These are phyloP conservation scores for Xiphophorus birchmanni DNA, from an alignment of 2,797 vertebrate species.

Conservation along the genomic window DNA sequence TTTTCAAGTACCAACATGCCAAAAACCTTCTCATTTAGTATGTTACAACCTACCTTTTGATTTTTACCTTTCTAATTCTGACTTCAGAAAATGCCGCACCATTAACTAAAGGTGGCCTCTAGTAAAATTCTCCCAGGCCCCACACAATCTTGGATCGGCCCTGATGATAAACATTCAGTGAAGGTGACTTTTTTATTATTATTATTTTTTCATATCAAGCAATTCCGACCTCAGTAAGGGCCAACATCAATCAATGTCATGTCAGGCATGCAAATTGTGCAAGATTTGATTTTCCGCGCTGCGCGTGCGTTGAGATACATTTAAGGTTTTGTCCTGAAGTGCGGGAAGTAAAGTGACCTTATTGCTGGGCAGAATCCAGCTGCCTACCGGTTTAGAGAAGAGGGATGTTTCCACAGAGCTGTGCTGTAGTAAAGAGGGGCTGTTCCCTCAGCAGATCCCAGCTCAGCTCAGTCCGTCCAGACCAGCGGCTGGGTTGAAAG, in stretches of 20 bases:
- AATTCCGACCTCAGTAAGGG: not conserved
- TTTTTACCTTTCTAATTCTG: not conserved
- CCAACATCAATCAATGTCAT: not conserved
- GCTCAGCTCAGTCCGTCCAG: conserved; percentile 67
- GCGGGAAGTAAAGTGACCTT: conserved; percentile 2
- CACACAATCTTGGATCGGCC: not conserved
- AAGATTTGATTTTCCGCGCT: not conserved
- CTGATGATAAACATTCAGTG: not conserved
- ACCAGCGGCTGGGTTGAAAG: conserved; percentile 68
- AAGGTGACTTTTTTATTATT: not conserved
- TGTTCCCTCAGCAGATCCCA: conserved; percentile 64
- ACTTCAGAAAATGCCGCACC: not conserved
- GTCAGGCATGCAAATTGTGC: not conserved
- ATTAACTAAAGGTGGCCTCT: not conserved
- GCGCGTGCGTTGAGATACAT: not conserved
- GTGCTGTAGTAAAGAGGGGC: conserved; percentile 52
- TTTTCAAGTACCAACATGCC: not conserved
- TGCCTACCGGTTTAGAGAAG: conserved; percentile 53
- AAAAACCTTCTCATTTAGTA: not conserved
- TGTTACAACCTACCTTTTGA: not conserved
- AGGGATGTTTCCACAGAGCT: conserved; percentile 53
- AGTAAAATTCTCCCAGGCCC: not conserved
- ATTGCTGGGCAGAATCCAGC: conserved; percentile 57
- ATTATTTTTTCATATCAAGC: not conserved
- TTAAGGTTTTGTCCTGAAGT: not conserved